Evolutionary conservation across 2,113 vertebrate species (phyloP), one percentile per base, ranked within the genome.

Genomic region (Embiotoca jacksoni): DNA sequence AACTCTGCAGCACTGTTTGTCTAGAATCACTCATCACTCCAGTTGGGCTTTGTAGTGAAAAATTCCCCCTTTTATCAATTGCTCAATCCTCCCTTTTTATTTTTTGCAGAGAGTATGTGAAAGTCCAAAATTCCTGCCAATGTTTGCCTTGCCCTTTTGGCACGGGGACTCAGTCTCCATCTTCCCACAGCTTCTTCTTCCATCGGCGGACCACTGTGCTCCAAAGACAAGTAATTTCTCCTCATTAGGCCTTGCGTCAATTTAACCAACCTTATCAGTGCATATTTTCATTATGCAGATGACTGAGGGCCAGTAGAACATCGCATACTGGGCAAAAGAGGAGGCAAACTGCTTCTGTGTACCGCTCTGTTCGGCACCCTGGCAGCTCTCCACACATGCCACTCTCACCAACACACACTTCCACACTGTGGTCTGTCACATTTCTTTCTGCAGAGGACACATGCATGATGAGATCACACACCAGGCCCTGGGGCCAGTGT

Each of bases 391-490:
- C 54, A 75, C 78, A 81, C 81, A 80, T 9, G 15, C 83, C 81
- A 50, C 72, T 49, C 61, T 57, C 72, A 54, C 68, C 4, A 0
- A 66, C 67, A 15, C 83, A 72, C 75, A 75, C 73, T 79, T 72
- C 63, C 76, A 72, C 53, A 0, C 72, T 72, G 81, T 77, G 85
- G 83, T 84, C 89, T 90, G 84, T 91, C 88, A 89, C 89, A 83
- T 88, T 87, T 87, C 70, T 53, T 81, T 86, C 76, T 78, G 62
- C 57, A 61, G 82, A 76, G 84, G 83, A 86, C 79, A 86, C 87
- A 79, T 57, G 55, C 84, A 74, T 85, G 68, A 86, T 85, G 86
- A 90, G 85, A 91, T 93, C 88, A 89, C 86, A 90, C 84, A 67
- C 57, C 78, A 68, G 68, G 89, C 86, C 89, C 88, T 30, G 71